Base-by-base conservation (phyloP, 2,113 vertebrate genomes). In the Myxocyprinus asiaticus region DNA sequence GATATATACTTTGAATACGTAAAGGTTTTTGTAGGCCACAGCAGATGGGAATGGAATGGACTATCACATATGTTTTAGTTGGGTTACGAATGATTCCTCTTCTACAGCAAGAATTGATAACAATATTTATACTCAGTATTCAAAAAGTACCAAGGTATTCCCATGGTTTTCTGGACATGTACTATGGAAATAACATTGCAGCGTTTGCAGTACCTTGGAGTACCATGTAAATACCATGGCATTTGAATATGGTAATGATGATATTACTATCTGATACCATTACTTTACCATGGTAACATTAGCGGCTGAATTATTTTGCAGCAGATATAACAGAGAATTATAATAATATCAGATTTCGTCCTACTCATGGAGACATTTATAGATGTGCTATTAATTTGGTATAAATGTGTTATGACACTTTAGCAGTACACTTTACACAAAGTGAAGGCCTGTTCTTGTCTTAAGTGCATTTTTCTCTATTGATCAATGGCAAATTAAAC, bases 401-500 rank as follows among this genome's bases (percentile, higher is more conserved):
- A 53, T 69, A 69, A 53, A 51, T 10, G 55, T 12, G 69, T 47
- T 59, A 59, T 59, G 17, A n/a, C 68, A 67, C 15, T 44, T 2
- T 44, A 44, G 5, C 9, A 33, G 22, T 33, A 33, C 22, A 33
- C 22, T 33, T 1, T 33, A 33, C 22, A 33, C 22, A 33, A 33
- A 33, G 22, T 33, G 22, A 33, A 33, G 22, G 22, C 7, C 17
- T 15, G 11, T 42, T 33, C 2, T 5, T 44, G 33, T 45, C 59
- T 17, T 69, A 48, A 79, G 65, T 59, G 58, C 45, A 6, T 14
- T 42, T 71, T 1, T 71, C n/a, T 22, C 8, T 77, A 71, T 62
- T 68, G 51, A 67, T 83, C 67, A 65, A 71, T 70, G 65, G 6
- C 33, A 68, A 69, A 80, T 55, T 10, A 45, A 61, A 33, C 22